phyloP scores from a whole-genome alignment of 2,797 vertebrate genomes.

The Silurus aristotelis region DNA sequence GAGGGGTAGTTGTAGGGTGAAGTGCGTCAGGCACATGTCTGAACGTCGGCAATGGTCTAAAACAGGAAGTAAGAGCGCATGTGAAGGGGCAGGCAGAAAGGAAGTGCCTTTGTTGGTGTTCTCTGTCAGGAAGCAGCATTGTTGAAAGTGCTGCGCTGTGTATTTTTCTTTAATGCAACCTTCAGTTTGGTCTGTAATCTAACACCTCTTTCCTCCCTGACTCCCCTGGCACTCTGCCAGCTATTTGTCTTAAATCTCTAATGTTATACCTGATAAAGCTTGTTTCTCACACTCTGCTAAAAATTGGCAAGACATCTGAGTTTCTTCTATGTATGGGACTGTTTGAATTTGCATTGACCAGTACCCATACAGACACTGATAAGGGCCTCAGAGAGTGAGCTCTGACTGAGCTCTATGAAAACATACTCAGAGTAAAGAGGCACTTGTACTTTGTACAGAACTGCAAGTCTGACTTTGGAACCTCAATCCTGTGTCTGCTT shows the following conservation, averaged over 20 bases:
- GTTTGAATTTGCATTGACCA: slow-evolving; percentile 67
- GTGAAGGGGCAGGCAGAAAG: slow-evolving; percentile 69
- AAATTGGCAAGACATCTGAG: slow-evolving; percentile 70
- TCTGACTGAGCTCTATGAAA: slow-evolving; percentile 23
- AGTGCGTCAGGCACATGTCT: slow-evolving; percentile 69
- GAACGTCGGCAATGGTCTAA: slow-evolving; percentile 54
- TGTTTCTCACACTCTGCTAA: slow-evolving; percentile 72
- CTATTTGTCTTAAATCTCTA: slow-evolving; percentile 70
- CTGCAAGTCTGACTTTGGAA: slow-evolving; percentile 26
- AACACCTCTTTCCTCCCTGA: slow-evolving; percentile 49
- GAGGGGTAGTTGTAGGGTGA: slow-evolving; percentile 12
- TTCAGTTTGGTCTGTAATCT: slow-evolving; percentile 71
- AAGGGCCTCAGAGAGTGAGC: slow-evolving; percentile 15
- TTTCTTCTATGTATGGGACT: slow-evolving; percentile 66
- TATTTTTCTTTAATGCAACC: slow-evolving; percentile 59
- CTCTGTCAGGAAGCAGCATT: slow-evolving; percentile 75
- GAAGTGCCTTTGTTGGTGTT: slow-evolving; percentile 76
- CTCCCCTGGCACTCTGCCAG: slow-evolving; percentile 65
- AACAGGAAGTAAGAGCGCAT: slow-evolving; percentile 75
- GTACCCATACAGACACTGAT: slow-evolving; percentile 49
- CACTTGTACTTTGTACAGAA: not conserved
- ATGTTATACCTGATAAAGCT: slow-evolving; percentile 65
- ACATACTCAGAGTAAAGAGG: slow-evolving; percentile 1
- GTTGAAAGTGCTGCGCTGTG: slow-evolving; percentile 69
- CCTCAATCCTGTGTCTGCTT: slow-evolving; percentile 24